Evolutionary conservation across 2,113 vertebrate species (phyloP).

Genomic region (Xenopus tropicalis): DNA sequence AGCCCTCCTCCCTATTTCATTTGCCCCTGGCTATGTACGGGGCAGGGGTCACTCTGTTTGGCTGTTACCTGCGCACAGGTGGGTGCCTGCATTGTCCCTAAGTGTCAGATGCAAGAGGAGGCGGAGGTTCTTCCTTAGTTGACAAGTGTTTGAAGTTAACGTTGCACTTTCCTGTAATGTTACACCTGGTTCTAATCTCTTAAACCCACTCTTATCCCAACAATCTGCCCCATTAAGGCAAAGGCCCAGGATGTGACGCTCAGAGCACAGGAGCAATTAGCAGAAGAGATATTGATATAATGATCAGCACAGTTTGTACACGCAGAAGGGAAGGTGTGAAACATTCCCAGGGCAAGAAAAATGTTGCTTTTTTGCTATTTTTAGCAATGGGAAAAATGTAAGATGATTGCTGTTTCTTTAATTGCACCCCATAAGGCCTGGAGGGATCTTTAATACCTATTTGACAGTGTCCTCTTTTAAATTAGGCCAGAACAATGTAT

Average conservation of each 20-base stretch:
- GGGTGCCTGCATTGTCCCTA: slow-evolving; percentile 36
- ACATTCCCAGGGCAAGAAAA: no score
- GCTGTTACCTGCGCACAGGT: slow-evolving; percentile 43
- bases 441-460: no score
- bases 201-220: slow-evolving; percentile 44
- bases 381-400: no score
- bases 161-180: slow-evolving; percentile 43
- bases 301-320: background rate
- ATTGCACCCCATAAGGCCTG: no score
- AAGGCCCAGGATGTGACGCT: slow-evolving; percentile 32
- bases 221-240: slow-evolving; percentile 41
- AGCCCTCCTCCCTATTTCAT: background rate
- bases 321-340: background rate
- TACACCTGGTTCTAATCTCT: slow-evolving; percentile 42
- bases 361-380: no score
- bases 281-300: slow-evolving; percentile 23
- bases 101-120: slow-evolving; percentile 21
- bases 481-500: no score
- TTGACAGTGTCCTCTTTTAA: no score
- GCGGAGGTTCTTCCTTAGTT: slow-evolving; percentile 21
- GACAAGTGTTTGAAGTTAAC: slow-evolving; percentile 41
- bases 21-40: slow-evolving; percentile 35
- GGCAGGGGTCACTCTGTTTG: slow-evolving; percentile 32
- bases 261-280: slow-evolving; percentile 41
- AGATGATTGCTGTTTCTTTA: no score